These are phyloP conservation scores for Spheniscus mendiculus DNA, from an alignment of 2,113 vertebrate species.

Conservation along the genomic window DNA sequence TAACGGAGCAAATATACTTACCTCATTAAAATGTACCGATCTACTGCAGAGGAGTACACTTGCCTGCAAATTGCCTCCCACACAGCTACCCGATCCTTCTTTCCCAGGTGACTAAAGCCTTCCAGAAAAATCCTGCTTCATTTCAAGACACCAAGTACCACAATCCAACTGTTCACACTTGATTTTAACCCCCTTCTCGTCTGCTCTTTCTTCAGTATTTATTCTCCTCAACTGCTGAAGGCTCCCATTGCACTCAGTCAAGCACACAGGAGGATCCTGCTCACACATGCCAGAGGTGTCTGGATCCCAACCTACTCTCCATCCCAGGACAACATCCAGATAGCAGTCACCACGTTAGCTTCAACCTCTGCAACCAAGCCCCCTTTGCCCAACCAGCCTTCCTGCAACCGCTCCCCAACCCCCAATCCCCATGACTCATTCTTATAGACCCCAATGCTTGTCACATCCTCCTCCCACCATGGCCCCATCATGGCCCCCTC, in stretches of 20 bases:
- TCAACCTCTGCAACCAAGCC: background rate
- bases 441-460: background rate
- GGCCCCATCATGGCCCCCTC: background rate
- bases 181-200: background rate
- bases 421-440: background rate
- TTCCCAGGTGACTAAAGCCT: slow-evolving; percentile 67
- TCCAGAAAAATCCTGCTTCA: slow-evolving; percentile 64
- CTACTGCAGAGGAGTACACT: slow-evolving; percentile 68
- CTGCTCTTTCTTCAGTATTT: background rate
- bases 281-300: accelerated
- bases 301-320: background rate
- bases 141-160: slow-evolving; percentile 34
- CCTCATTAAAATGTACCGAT: slow-evolving; percentile 67
- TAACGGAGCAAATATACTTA: slow-evolving; percentile 36
- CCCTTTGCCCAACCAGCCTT: background rate
- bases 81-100: slow-evolving; percentile 50
- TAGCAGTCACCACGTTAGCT: accelerated
- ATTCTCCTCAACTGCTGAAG: background rate
- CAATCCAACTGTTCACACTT: slow-evolving; percentile 14
- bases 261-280: background rate
- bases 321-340: background rate
- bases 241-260: background rate
- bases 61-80: slow-evolving; percentile 71
- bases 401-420: accelerated
- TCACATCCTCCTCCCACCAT: accelerated